Conservation (phyloP, 2,888 invertebrate genomes). For the Leucophenga maculata region DNA sequence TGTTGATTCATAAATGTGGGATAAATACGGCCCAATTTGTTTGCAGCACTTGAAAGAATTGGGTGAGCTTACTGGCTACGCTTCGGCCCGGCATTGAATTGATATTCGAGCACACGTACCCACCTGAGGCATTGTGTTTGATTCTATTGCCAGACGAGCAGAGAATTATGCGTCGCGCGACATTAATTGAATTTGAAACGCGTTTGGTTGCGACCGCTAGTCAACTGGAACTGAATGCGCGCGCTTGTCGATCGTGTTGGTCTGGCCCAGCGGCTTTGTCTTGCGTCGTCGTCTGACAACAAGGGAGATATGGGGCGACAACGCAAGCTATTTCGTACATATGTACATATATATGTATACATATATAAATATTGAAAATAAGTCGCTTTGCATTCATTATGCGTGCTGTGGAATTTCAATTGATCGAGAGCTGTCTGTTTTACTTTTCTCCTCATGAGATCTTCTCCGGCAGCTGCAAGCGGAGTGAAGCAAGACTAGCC, state of each 20-base stretch:
- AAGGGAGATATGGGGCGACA: not conserved
- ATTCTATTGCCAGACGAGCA: not conserved
- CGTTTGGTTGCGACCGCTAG: constrained; percentile 14
- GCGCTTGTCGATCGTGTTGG: not conserved
- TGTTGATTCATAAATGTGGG: constrained; percentile 14
- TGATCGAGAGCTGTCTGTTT: constrained; percentile 2
- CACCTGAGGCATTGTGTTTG: constrained; percentile 53
- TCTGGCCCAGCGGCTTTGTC: constrained; percentile 1
- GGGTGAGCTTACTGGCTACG: constrained; percentile 31
- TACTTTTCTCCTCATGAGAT: constrained; percentile 33
- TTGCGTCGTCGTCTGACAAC: not conserved
- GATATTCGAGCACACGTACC: constrained; percentile 12
- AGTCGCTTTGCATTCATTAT: constrained; percentile 7
- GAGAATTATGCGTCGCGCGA: constrained; percentile 8
- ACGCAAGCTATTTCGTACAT: not conserved
- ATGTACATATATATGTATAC: constrained; percentile 32
- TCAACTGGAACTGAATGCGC: constrained; percentile 21
- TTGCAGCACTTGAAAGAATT: constrained; percentile 33
- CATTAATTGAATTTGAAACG: constrained; percentile 17
- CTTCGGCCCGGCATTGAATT: constrained; percentile 13
- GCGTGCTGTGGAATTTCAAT: constrained; percentile 21
- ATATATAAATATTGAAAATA: constrained; percentile 21
- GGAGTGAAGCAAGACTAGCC: constrained; percentile 28
- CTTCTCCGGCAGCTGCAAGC: constrained; percentile 14
- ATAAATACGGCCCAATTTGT: not conserved